Conservation (phyloP, 2,113 vertebrate genomes). For the Panthera tigris region DNA sequence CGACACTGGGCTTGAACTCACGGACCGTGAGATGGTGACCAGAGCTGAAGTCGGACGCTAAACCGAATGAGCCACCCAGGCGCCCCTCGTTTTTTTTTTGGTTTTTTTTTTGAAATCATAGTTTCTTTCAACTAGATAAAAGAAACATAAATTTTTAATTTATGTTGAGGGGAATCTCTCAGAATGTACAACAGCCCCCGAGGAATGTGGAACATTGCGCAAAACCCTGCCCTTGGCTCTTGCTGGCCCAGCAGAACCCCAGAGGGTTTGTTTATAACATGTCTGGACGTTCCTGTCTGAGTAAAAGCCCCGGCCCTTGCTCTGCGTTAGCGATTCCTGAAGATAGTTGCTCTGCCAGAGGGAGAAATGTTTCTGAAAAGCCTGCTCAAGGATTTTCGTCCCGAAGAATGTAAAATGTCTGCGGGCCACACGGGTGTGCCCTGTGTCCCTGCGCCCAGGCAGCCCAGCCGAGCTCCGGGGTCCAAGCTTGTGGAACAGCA, state of each 20-base stretch:
- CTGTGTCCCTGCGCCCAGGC: not conserved
- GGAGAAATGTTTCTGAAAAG: not conserved
- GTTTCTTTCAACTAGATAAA: not conserved
- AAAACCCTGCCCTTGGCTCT: not conserved
- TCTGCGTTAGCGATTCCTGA: not conserved
- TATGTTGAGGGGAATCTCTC: not conserved
- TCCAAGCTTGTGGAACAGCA: not conserved
- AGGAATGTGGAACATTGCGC: not conserved
- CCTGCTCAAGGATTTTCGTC: not conserved
- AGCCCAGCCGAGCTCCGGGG: not conserved
- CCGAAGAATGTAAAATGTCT: not conserved
- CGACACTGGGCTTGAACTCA: too few species aligned
- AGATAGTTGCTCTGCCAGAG: not conserved
- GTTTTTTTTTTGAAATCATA: not conserved
- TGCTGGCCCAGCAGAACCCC: not conserved
- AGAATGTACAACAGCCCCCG: not conserved
- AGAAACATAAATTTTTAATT: not conserved
- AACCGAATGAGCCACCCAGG: too few species aligned
- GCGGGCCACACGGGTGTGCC: not conserved
- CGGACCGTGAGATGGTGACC: too few species aligned
- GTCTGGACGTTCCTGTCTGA: not conserved
- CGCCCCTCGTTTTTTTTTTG: not conserved
- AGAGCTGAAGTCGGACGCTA: too few species aligned
- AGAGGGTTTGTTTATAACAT: not conserved
- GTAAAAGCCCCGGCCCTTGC: fast-evolving